Base-by-base conservation (phyloP, 1,140 invertebrate species). In the Tribolium castaneum region DNA sequence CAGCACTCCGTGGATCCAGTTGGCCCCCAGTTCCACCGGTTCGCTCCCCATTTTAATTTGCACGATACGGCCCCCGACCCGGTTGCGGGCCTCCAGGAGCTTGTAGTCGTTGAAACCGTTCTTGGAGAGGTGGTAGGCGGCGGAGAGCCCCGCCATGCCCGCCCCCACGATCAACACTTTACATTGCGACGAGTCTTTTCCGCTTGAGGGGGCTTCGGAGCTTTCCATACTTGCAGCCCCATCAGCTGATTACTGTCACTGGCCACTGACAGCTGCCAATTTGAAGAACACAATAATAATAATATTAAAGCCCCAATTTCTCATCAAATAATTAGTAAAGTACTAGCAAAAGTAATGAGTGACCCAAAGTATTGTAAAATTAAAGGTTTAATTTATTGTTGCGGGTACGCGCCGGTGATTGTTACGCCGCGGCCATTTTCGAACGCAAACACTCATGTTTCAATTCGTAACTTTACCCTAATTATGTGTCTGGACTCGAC, bases 1-100 rank as follows among this genome's bases (percentile, higher is more conserved):
- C 39, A 85, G 75, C n/a, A 97, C 93, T 14, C 97, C 96, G 87
- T 98, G 96, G 80, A 98, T 97, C 94, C 95, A 98, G 85, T 97
- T 97, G 39, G 96, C 96, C 73, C 96, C 96, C 49, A 97, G 86
- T 89, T 98, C 96, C 30, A 97, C 89, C 85, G 88, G 88, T 80
- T 90, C 90, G 84, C 89, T 90, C 90, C 92, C 93, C 83, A 95
- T 89, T 82, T 92, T 90, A 80, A 93, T 92, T 74, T 93, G 91
- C 66, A 94, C 88, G 78, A 97, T 95, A 52, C 95, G 89, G 76
- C 95, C 95, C 45, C 95, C 95, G 71, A 96, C 90, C 51, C 94
- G 90, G 84, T 91, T 92, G 78, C 94, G 89, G 25, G 94, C 95
- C 88, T 97, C 95, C 73, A 96, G 87, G 80, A 97, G 91, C 82